Percentiles rank a stretch among this genome's conserved stretches.
Evolutionary conservation across 2,888 invertebrate species (phyloP).

Genomic region (Leptinotarsa juncta): DNA sequence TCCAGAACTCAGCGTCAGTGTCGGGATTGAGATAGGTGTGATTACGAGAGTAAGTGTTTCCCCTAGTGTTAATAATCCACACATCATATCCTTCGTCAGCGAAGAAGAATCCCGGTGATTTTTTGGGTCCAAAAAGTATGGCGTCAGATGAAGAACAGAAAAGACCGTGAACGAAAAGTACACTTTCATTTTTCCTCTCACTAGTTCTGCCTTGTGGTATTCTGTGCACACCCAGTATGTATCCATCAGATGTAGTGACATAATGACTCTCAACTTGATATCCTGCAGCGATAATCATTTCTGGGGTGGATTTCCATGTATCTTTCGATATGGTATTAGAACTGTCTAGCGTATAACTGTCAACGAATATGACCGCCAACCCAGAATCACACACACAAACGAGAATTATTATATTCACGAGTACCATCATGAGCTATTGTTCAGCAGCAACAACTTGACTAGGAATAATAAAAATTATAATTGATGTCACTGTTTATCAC

Average conservation of each 20-base stretch:
- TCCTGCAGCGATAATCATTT: conserved; percentile 63
- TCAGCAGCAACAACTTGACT: neutral
- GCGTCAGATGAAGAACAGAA: conserved; percentile 69
- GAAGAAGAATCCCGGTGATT: conserved; percentile 61
- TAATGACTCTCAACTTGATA: conserved; percentile 64
- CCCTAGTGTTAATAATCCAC: conserved; percentile 73
- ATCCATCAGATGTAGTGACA: conserved; percentile 69
- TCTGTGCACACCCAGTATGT: conserved; percentile 69
- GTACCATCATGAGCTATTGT: neutral
- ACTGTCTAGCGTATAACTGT: neutral
- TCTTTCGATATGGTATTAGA: neutral
- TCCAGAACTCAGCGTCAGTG: conserved; percentile 62
- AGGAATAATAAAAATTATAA: no score
- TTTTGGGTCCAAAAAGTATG: conserved; percentile 65
- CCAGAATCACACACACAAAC: neutral
- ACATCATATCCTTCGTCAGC: conserved; percentile 68
- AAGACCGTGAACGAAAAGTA: conserved; percentile 69
- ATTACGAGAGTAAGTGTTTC: conserved; percentile 69
- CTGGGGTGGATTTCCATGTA: conserved; percentile 29
- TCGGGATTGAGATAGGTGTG: conserved; percentile 64
- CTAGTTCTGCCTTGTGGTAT: conserved; percentile 65
- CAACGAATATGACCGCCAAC: neutral
- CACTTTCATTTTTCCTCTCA: conserved; percentile 54
- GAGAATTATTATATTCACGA: neutral
- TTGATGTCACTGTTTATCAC: no score